These are phyloP conservation scores for Physocephala rufipes DNA, from an alignment of 2,888 invertebrate species.

Conservation along the genomic window DNA sequence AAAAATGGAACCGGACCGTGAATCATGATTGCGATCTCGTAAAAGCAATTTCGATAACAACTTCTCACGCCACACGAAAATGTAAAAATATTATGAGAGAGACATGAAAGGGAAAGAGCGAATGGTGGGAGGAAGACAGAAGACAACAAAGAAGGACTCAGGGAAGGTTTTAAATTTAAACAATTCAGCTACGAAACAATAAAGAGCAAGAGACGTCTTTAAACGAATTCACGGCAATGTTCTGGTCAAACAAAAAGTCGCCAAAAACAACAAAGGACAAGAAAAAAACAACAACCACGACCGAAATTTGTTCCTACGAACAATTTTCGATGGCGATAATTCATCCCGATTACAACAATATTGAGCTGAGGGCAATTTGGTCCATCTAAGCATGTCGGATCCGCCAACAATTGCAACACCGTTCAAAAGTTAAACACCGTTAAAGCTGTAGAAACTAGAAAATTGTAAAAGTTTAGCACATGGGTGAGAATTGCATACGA, in stretches of 20 bases:
- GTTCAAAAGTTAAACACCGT: no score
- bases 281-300: not conserved
- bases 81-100: not conserved
- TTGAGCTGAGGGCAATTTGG: slow-evolving; percentile 39
- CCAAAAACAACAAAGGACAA: not conserved
- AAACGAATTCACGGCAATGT: no score
- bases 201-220: slow-evolving; percentile 12
- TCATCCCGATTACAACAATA: slow-evolving; percentile 45
- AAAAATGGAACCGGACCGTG: no score
- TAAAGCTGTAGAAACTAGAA: no score
- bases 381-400: slow-evolving; percentile 31
- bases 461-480: no score
- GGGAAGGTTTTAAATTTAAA: slow-evolving; percentile 48
- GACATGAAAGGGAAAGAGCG: not conserved
- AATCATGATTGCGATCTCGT: slow-evolving; percentile 11
- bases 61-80: slow-evolving; percentile 30
- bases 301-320: slow-evolving; percentile 24
- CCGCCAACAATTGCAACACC: no score
- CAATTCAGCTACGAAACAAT: slow-evolving; percentile 52
- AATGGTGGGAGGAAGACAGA: not conserved
- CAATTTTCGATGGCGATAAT: slow-evolving; percentile 42
- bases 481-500: no score
- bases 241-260: not conserved
- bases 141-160: not conserved
- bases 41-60: slow-evolving; percentile 23